phyloP scores from a whole-genome alignment of 35 echinoderm and acorn worm genomes.

The Heliocidaris erythrogramma region DNA sequence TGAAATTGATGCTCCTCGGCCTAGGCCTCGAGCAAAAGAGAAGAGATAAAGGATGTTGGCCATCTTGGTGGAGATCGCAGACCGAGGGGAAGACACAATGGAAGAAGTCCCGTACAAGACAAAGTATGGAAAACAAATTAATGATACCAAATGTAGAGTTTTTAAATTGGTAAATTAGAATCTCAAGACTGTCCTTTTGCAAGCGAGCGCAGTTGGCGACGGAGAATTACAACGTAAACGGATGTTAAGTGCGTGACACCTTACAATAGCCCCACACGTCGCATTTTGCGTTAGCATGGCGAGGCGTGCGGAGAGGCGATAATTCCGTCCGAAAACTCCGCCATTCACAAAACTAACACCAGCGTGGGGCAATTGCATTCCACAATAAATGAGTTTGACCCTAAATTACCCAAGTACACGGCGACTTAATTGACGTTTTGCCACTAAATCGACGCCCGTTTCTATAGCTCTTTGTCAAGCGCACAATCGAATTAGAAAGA shows the following conservation, averaged over 20 bases:
- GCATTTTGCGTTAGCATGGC: constrained; percentile 1
- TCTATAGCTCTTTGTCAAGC: not conserved
- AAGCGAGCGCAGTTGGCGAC: not conserved
- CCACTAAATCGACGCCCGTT: not conserved
- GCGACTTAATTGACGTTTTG: not conserved
- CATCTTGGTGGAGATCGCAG: not conserved
- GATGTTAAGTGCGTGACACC: not conserved
- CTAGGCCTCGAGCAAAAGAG: no score
- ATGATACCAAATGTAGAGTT: not conserved
- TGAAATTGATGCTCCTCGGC: no score
- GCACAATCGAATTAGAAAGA: not conserved
- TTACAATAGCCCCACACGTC: not conserved
- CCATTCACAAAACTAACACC: constrained; percentile 1
- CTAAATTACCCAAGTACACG: constrained; percentile 1
- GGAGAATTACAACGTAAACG: not conserved
- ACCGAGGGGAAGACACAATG: not conserved
- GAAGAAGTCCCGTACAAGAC: not conserved
- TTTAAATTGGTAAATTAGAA: not conserved
- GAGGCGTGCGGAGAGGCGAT: not conserved
- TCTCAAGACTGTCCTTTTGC: not conserved
- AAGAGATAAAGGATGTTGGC: not conserved
- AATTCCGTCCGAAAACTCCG: not conserved
- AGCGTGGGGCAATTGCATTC: not conserved
- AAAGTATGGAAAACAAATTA: not conserved
- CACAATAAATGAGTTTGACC: not conserved